Evolutionary conservation across 2,113 vertebrate species (phyloP), one percentile per base, ranked within the genome.

Genomic region (Falcunculus frontatus): DNA sequence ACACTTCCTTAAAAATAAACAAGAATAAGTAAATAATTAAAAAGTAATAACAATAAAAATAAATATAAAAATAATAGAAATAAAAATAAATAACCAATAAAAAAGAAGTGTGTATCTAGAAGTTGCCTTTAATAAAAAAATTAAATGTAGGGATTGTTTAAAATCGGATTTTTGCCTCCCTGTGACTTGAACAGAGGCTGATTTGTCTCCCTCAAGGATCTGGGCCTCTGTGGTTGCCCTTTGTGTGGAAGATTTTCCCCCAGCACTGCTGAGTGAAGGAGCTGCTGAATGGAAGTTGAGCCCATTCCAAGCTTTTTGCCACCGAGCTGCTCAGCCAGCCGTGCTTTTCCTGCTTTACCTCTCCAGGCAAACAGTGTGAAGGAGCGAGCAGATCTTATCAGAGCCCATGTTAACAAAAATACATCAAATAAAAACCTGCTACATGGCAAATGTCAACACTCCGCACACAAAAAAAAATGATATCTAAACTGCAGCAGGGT

Each of bases 301-400:
- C 82, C 90, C 39, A 5, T 65, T 70, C 88, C 50, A 15, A 94
- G 89, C 68, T 32, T 17, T 85, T 76, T 96, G 79, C 70, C 68
- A 68, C 23, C 17, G 13, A 37, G 92, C 90, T 88, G 92, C 44
- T 96, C 95, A 90, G 90, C 59, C 92, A 94, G 85, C 95, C 15
- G 6, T 69, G 95, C 16, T 93, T 73, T 92, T 82, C 94, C 94
- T 89, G 81, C 87, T 94, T 65, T 23, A 85, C 93, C 92, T 92
- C 95, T 93, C 86, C 96, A 83, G 87, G 92, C 96, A 97, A 97
- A 94, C 95, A 92, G 89, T 26, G 70, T 7, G 80, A 93, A 82
- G 68, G 81, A 94, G 69, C 4, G 27, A 91, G 81, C 80, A 94
- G 97, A 96, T 97, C 96, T 96, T 97, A 97, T 95, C 96, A 29